phyloP scores from a whole-genome alignment of 2,888 invertebrate genomes.

The Calameuta idolon region DNA sequence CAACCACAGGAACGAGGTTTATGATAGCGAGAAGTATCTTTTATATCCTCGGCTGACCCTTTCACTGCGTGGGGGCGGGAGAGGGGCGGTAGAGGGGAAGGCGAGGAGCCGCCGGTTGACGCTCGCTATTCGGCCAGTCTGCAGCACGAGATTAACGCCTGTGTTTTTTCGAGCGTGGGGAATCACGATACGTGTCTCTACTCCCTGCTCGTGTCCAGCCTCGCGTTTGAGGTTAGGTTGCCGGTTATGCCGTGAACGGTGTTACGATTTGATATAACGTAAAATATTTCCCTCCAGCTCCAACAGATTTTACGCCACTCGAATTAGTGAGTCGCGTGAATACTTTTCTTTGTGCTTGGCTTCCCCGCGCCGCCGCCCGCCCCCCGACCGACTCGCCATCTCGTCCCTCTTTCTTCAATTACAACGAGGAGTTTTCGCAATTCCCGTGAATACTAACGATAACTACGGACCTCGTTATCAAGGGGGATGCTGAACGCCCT shows the following conservation, averaged over 20 bases:
- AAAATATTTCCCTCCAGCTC: not conserved
- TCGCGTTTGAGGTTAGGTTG: not conserved
- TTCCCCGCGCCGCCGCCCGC: not conserved
- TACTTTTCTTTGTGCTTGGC: not conserved
- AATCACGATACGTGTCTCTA: not conserved
- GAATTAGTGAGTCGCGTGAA: not conserved
- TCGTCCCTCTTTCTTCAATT: not conserved
- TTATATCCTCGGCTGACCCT: conserved; percentile 7
- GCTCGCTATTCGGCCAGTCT: not conserved
- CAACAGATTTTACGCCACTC: not conserved
- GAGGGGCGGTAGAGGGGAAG: not conserved
- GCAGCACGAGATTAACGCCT: not conserved
- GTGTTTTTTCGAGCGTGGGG: not conserved
- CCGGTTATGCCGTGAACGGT: not conserved
- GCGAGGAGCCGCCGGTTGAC: not conserved
- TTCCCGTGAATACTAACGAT: not conserved
- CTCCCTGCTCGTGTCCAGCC: not conserved
- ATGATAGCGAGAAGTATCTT: conserved; percentile 3
- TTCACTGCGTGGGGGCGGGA: not conserved
- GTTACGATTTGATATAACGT: not conserved
- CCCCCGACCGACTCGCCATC: no score
- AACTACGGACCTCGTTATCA: not conserved
- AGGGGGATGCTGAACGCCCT: not conserved
- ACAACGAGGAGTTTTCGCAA: not conserved
- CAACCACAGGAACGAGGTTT: not conserved